Evolutionary conservation across 2,797 vertebrate genomes (phyloP), one percentile per base, ranked within the genome.

Genomic region (Merluccius polli): DNA sequence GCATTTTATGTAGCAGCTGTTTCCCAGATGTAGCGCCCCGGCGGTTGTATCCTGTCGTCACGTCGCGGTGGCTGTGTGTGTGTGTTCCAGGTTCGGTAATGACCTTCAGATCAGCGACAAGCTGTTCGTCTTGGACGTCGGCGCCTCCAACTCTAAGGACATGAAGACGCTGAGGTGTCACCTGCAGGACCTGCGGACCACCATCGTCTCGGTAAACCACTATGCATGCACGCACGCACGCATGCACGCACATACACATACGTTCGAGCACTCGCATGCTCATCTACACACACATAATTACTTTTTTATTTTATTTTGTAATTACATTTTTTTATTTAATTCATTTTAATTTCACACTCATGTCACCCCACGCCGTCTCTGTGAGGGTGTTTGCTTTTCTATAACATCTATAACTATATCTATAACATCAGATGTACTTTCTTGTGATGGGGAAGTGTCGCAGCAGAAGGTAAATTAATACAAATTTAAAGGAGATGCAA

Each of bases 101-200:
- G 97, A 98, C 86, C 93, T 98, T 78, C 93, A 95, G 75, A 93
- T 99, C 90, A 95, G 95, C 44, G 96, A 99, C 71, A 96, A 95
- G 84, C 84, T 99, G 77, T 98, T 98, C 90, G 94, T 98, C 65
- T 90, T 96, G 93, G 98, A 99, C 80, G 93, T 95, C 0, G 97
- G 97, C 70, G 96, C 97, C 30, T 96, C 97, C 24, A 97, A 96
- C 79, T 98, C 97, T 3, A 98, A 94, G 93, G 97, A 98, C 87
- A 92, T 98, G 87, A 99, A 97, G 90, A 93, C 97, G 29, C 94
- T 99, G 73, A 93, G 96, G 88, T 97, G 88, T 85, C 95, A 98
- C 80, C 91, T 99, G 75, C 97, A 96, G 81, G 98, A 99, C 82
- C 94, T 97, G 16, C 95, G 97, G 77, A 92, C 87, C 89, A 93